Conservation (phyloP, 2,888 invertebrate genomes). For the Ophraella communa region DNA sequence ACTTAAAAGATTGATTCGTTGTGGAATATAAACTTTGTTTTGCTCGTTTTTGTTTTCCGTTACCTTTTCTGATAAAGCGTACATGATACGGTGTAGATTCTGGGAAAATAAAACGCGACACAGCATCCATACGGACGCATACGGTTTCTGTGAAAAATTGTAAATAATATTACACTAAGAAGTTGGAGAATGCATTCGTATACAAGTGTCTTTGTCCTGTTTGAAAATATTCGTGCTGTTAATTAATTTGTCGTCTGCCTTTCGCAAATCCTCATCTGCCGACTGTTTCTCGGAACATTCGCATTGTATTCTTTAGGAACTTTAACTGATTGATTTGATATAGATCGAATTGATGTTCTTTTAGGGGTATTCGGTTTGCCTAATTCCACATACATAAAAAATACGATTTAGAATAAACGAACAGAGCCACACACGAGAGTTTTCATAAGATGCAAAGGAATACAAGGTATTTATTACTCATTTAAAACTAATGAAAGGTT, state of each 20-base stretch:
- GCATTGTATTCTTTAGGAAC: neutral
- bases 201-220: neutral
- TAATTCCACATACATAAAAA: no score
- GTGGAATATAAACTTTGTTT: slow-evolving; percentile 39
- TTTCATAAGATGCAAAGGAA: no score
- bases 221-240: neutral
- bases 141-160: slow-evolving; percentile 9
- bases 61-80: neutral
- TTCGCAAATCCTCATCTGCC: slow-evolving; percentile 2
- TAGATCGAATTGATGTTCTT: neutral
- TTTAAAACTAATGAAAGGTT: no score
- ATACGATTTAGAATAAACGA: no score
- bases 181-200: neutral
- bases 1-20: slow-evolving; percentile 40
- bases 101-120: neutral
- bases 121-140: neutral
- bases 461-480: no score
- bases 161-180: slow-evolving; percentile 2
- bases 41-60: neutral
- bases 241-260: neutral
- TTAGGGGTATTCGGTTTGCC: no score
- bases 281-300: neutral
- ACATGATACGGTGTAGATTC: neutral
- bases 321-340: neutral
- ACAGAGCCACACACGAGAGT: no score